Conservation (phyloP, 2,888 invertebrate species). For the Drosophila buzzatii region DNA sequence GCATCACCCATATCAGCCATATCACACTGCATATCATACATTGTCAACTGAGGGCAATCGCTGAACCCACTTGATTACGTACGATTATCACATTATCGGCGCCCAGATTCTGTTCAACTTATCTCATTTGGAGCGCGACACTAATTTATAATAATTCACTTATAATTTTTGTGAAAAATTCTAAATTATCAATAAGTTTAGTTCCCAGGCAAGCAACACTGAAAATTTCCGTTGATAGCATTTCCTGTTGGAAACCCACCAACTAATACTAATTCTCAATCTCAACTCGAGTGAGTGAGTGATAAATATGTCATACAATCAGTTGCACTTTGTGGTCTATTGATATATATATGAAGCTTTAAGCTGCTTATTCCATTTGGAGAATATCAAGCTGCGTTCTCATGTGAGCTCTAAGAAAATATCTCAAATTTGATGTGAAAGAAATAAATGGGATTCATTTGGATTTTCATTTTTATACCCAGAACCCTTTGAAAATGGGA, state of each 20-base stretch:
- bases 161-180: slow-evolving; percentile 38
- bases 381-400: background rate
- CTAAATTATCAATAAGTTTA: slow-evolving; percentile 28
- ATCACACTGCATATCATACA: slow-evolving; percentile 6
- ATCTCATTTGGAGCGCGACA: slow-evolving; percentile 15
- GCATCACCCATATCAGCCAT: background rate
- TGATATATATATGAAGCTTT: background rate
- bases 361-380: background rate
- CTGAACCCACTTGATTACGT: slow-evolving; percentile 25
- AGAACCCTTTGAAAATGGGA: too few relatives aligned
- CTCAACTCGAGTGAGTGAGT: background rate
- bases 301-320: slow-evolving; percentile 8
- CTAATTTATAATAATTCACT: slow-evolving; percentile 33
- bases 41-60: slow-evolving; percentile 4
- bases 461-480: background rate
- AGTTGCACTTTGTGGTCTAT: background rate
- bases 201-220: background rate
- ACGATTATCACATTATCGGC: slow-evolving; percentile 36
- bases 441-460: too few relatives aligned
- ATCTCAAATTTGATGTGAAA: background rate
- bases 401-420: background rate
- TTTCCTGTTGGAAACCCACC: slow-evolving; percentile 2
- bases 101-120: slow-evolving; percentile 5
- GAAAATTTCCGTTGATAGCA: slow-evolving; percentile 6
- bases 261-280: background rate